Base-by-base conservation (phyloP, 2,888 invertebrate genomes). In the Temnothorax rugatulus region DNA sequence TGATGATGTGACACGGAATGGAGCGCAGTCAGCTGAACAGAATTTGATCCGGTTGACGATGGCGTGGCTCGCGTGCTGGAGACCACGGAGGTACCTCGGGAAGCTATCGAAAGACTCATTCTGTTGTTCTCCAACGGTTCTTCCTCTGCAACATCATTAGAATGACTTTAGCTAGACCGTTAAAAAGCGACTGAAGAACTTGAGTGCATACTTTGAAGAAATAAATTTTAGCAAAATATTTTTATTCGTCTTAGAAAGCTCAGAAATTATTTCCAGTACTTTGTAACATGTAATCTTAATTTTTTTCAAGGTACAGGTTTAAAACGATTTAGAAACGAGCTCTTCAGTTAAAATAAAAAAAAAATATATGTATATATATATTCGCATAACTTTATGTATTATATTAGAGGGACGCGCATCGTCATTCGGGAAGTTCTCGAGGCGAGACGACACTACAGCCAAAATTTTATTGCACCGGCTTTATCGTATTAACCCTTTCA, bases 41-140 rank as follows among this genome's bases (percentile, higher is more conserved):
- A 88, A 83, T 91, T 93, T 93, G 95, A 95, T 92, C 95, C 95
- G 94, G 95, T 91, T 82, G 94, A 90, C 74, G 93, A 91, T 86
- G 93, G 93, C 87, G 94, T 90, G 88, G 90, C 92, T 81, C 94
- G 90, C 52, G 91, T 87, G 88, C 89, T 92, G 83, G 93, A 89
- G 89, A 93, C 93, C 87, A 93, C 92, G 64, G 93, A 94, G 92
- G 93, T 94, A 54, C 91, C 91, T 29, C 93, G 90, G 4, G 91
- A 89, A 47, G 86, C 89, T 50, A 89, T 89, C 75, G 93, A 90
- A 86, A 93, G 92, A 88, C 91, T 94, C 61, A 92, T 93, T 77
- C 91, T 93, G 73, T 77, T 93, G 34, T 91, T 93, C 81, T 94
- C 93, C 88, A 93, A 71, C 75, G 95, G 95, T 74, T 95, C 95